Evolutionary conservation across 2,113 vertebrate species (phyloP).

Genomic region (Probosciger aterrimus): DNA sequence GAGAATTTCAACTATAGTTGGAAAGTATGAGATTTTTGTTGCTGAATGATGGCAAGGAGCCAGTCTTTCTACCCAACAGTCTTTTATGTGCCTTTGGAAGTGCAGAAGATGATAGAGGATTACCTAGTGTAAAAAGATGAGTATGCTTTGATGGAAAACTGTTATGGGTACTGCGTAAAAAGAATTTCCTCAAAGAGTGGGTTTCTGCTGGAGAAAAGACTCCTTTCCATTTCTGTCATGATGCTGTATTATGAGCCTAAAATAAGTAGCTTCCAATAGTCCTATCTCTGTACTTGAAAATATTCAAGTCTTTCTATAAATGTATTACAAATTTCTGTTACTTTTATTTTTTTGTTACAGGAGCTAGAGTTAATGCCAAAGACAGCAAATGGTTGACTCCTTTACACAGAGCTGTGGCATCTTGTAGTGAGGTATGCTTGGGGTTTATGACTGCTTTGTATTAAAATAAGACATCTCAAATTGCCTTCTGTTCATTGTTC

Average conservation of each 20-base stretch:
- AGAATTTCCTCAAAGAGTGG: not conserved
- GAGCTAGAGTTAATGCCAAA: constrained; percentile 99
- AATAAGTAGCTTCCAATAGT: not conserved
- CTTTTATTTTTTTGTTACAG: constrained; percentile 76
- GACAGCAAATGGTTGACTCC: constrained; percentile 99
- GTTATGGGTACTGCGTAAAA: not conserved
- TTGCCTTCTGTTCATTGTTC: not conserved
- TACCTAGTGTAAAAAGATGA: not conserved
- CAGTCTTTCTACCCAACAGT: not conserved
- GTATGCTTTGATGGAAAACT: not conserved
- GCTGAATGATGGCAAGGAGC: not conserved
- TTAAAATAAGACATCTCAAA: not conserved
- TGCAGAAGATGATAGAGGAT: not conserved
- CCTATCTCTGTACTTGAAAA: not conserved
- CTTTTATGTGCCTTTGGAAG: not conserved
- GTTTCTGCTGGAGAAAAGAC: not conserved
- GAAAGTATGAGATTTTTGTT: not conserved
- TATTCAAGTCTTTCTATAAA: constrained; percentile 5
- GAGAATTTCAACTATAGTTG: not conserved
- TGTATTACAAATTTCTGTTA: not conserved
- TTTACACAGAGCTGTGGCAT: constrained; percentile 97
- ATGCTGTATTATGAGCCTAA: not conserved
- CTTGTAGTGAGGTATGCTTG: constrained; percentile 92
- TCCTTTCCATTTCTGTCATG: not conserved
- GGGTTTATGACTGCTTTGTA: not conserved